Base-by-base conservation (phyloP, 2,113 vertebrate genomes). In the Triplophysa dalaica region DNA sequence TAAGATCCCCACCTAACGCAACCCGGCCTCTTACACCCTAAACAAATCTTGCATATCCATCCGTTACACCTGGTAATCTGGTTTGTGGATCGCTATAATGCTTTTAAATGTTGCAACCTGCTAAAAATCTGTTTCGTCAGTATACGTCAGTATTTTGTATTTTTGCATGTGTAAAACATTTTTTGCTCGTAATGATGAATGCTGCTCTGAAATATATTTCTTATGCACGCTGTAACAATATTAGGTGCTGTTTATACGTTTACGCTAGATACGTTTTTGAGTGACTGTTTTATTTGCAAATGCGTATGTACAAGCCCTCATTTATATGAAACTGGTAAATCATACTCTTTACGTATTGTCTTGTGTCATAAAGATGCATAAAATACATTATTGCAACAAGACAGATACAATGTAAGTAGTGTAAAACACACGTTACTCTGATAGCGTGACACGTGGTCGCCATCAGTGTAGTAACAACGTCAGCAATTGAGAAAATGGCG, bases 401-500 rank as follows among this genome's bases (percentile, higher is more conserved):
- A 58, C 8, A 58, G 19, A 21, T 58, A 52, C 16, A 48, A 12
- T 11, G 43, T 69, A 3, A 48, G 22, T 78, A 41, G 50, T 69
- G 24, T 7, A 6, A 48, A 52, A 19, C 79, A 41, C 45, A 26
- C 61, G 2, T 56, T 79, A 17, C 17, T 16, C 69, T 75, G 19
- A 33, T 64, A n/a, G 24, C 64, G 14, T 65, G 79, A 78, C 91
- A 91, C 90, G 90, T 90, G 90, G 88, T 82, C 86, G 60, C 79
- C n/a, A 85, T 67, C 83, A 86, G 81, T 80, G 82, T 17, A 78
- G 81, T 84, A 84, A 72, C 81, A 84, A 89, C 89, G 86, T 90
- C 87, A 89, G 86, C 83, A 87, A 80, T 78, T 29, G 82, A 84
- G 86, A 91, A 91, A 92, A 92, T 92, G 91, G 92, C 92, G 90